Evolutionary conservation across 2,797 vertebrate species (phyloP).

Genomic region (Ceryle rudis): DNA sequence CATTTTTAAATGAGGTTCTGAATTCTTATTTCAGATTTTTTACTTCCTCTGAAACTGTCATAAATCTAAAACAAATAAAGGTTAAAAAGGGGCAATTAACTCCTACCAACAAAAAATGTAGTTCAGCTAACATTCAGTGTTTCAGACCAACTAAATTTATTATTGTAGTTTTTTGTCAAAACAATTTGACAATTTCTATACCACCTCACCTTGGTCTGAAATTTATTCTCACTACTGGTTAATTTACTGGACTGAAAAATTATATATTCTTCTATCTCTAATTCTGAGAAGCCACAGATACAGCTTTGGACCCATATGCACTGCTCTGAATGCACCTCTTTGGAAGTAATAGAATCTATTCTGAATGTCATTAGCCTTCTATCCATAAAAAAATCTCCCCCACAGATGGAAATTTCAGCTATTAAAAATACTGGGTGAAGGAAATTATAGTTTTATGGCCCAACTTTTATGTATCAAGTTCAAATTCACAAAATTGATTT

Average conservation of each 20-base stretch:
- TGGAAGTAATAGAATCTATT: neutral
- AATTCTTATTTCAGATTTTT: neutral
- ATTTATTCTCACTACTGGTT: neutral
- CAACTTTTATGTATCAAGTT: neutral
- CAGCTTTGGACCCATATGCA: neutral
- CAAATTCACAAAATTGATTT: constrained; percentile 4
- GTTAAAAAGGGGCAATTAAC: neutral
- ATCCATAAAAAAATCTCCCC: neutral
- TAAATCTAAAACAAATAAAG: neutral
- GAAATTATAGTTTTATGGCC: constrained; percentile 2
- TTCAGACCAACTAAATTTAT: neutral
- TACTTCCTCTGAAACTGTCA: neutral
- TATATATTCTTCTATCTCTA: neutral
- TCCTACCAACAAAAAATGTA: neutral
- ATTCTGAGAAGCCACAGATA: neutral
- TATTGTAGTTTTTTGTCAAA: neutral
- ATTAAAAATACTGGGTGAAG: constrained; percentile 19
- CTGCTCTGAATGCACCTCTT: neutral
- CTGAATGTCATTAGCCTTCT: neutral
- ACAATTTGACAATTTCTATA: neutral
- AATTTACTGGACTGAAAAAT: neutral
- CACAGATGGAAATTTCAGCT: neutral
- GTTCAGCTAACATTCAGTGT: neutral
- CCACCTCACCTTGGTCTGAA: neutral
- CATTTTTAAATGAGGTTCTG: neutral